Evolutionary conservation across 2,888 invertebrate species (phyloP), one percentile per base, ranked within the genome.

Genomic region (Sepioteuthis lessoniana): DNA sequence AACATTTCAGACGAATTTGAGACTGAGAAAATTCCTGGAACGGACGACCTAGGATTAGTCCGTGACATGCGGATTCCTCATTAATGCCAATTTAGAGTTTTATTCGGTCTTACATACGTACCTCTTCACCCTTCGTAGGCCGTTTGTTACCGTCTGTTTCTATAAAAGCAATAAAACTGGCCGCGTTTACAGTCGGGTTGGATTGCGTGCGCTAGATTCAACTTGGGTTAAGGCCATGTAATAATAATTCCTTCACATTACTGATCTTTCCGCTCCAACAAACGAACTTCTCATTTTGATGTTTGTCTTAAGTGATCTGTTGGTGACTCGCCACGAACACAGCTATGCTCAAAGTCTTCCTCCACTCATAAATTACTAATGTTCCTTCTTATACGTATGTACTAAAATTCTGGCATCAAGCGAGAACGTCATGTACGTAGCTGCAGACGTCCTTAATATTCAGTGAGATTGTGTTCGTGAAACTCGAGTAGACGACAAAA

Each of bases 251-350:
- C n/a, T n/a, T 76, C 76, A 76, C 76, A 76, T 76, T 76, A 76
- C 76, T 76, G 76, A n/a, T 76, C n/a, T 76, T 76, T 76, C 76
- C 76, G 76, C 76, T 76, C 76, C n/a, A 76, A 76, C n/a, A 76
- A n/a, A n/a, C 76, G 16, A 76, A 76, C n/a, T 35, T n/a, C 16
- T 35, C 76, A n/a, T 76, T 76, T 76, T 76, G n/a, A 76, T 35
- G n/a, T 76, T 76, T 76, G n/a, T 76, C 35, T 35, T 76, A 76
- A 76, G 76, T 76, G 76, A 76, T 76, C 76, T 76, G 76, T 76
- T 76, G 76, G 76, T 76, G n/a, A n/a, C 35, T 76, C n/a, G 76
- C 76, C 76, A 76, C 76, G n/a, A n/a, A 76, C 76, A 76, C 16
- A 35, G 76, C n/a, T 13, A 76, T n/a, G 76, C 76, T 35, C 16